Evolutionary conservation across 1,140 invertebrate species (phyloP), one percentile per base, ranked within the genome.

Genomic region (Neodiprion virginianus): DNA sequence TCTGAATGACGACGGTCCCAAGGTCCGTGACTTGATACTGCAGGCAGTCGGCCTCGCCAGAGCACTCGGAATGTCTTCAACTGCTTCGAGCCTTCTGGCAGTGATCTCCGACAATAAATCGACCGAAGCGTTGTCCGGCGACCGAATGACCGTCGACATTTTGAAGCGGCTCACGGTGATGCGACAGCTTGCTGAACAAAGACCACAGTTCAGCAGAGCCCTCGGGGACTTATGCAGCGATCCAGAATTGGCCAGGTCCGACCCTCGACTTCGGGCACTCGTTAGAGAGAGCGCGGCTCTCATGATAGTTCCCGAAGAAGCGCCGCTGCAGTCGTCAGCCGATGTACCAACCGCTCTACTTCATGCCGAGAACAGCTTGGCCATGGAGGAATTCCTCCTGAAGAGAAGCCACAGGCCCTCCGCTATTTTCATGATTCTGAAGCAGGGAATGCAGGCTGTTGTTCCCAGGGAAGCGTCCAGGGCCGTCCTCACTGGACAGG

Each of bases 351-450:
- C 90, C 2, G 90, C 90, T 69, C 83, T 95, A 28, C 88, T 95
- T 49, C 88, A 91, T 74, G 89, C 90, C 0, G 90, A 93, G 79
- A 94, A 94, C 78, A 91, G 90, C 80, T 84, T 95, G 7, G 93
- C 93, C 0, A 93, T 94, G 84, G 93, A 95, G 86, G 93, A 95
- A 70, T 94, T 93, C 79, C 81, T 95, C n/a, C 89, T 92, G 76
- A 90, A 90, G 77, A 89, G 90, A 72, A 91, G 87, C 77, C 90
- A 90, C 69, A 89, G 90, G 76, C 85, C 89, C 3, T 88, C 87
- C 10, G 89, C 91, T 0, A 92, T 93, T 3, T 89, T 94, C 50
- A 90, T 96, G 81, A 94, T 95, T 66, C 90, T 94, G 74, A 94
- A 95, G 74, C 92, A 93, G 80, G 93, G 93, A 17, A 79, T 94